These are phyloP conservation scores for Hirundo rustica DNA, from an alignment of 2,797 vertebrate species.

Conservation along the genomic window DNA sequence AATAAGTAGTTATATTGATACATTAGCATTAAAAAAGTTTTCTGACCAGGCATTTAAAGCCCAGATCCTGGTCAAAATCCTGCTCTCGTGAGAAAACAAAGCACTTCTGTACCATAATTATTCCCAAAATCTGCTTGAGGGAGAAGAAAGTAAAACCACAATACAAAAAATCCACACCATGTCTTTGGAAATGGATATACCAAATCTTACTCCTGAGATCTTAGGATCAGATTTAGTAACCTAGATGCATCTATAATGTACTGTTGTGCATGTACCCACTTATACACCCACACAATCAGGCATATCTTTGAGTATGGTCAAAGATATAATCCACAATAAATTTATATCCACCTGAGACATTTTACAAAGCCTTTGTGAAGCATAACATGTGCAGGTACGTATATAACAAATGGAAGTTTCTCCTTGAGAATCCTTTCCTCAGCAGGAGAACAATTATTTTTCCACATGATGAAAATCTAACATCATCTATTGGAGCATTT, in stretches of 20 bases:
- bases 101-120: not conserved
- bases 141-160: not conserved
- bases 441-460: not conserved
- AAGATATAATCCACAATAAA: not conserved
- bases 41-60: not conserved
- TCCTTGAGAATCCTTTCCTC: not conserved
- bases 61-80: not conserved
- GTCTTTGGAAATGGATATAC: not conserved
- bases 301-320: not conserved
- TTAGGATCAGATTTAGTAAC: not conserved
- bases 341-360: not conserved
- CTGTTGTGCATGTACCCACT: rapidly evolving
- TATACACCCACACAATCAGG: not conserved
- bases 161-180: not conserved
- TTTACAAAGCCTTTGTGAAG: not conserved
- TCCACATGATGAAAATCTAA: not conserved
- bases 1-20: not conserved
- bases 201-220: not conserved
- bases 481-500: not conserved
- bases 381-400: not conserved
- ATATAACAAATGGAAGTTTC: not conserved
- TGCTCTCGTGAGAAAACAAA: not conserved
- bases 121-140: not conserved
- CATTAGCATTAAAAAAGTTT: not conserved
- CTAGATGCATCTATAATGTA: not conserved